Evolutionary conservation across 2,888 invertebrate species (phyloP).

Genomic region (Chloromyia formosa): DNA sequence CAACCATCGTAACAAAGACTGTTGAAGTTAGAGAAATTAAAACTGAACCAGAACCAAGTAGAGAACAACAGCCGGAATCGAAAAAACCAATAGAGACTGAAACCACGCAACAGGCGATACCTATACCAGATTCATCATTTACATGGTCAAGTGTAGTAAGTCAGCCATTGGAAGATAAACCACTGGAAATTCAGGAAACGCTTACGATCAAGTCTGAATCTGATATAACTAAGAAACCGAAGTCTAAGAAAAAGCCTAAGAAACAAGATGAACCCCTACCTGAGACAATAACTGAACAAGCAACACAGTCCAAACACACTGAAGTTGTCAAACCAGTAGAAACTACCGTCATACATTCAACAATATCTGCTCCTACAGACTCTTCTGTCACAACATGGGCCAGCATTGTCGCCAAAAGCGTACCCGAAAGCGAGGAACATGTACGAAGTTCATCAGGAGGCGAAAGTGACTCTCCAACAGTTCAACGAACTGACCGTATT

Average conservation of each 20-base stretch:
- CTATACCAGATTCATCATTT: not conserved
- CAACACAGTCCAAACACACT: not conserved
- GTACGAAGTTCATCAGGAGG: too few species aligned
- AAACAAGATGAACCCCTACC: not conserved
- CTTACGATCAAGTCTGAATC: not conserved
- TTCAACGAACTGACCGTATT: too few species aligned
- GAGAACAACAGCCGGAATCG: not conserved
- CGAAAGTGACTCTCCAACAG: too few species aligned
- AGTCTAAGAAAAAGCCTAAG: conserved; percentile 3
- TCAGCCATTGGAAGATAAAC: not conserved
- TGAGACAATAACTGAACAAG: not conserved
- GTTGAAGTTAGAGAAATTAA: not conserved
- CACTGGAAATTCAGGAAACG: not conserved
- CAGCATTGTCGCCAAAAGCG: not conserved
- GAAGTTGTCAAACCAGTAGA: not conserved
- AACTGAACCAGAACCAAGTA: not conserved
- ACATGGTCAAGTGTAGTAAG: not conserved
- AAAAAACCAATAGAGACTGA: not conserved
- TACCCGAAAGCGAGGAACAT: not conserved
- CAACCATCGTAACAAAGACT: not conserved
- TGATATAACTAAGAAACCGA: not conserved
- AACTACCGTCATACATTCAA: too few species aligned
- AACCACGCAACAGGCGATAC: not conserved
- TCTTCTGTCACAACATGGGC: not conserved
- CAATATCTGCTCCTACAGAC: not conserved